phyloP scores from a whole-genome alignment of 2,888 invertebrate genomes.

The Troides aeacus region DNA sequence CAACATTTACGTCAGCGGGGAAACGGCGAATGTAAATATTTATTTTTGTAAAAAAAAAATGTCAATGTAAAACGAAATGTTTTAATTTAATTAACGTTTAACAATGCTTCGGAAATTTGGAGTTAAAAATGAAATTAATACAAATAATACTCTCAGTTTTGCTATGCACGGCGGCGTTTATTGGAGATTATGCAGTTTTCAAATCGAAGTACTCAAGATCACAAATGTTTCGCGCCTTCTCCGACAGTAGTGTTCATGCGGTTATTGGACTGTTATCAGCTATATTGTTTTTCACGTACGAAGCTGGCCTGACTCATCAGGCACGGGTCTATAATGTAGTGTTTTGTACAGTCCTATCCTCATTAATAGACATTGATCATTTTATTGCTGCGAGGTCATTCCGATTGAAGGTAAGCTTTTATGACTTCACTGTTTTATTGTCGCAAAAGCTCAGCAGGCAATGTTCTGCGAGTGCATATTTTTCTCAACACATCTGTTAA shows the following conservation, averaged over 20 bases:
- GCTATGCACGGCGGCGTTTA: constrained; percentile 46
- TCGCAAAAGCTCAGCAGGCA: no score
- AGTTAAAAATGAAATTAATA: constrained; percentile 47
- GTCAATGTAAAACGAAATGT: no score
- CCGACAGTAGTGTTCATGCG: constrained; percentile 59
- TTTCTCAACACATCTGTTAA: no score
- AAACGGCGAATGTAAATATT: no score
- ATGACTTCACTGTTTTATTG: no score
- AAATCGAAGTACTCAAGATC: constrained; percentile 58
- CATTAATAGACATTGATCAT: constrained; percentile 67
- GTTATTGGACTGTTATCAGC: constrained; percentile 57
- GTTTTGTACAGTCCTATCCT: constrained; percentile 59
- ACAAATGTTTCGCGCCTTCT: constrained; percentile 51
- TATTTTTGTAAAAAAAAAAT: no score
- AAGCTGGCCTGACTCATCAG: constrained; percentile 41
- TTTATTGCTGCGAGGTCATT: constrained; percentile 64
- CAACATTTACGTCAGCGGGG: no score
- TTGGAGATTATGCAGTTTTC: constrained; percentile 66
- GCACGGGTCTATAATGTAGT: constrained; percentile 46
- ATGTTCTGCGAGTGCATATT: no score
- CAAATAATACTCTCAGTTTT: constrained; percentile 47
- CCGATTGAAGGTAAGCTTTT: constrained; percentile 54
- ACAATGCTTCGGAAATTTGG: no score
- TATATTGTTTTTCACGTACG: constrained; percentile 55
- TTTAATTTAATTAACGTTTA: no score